A percentile compares a stretch with the other conserved stretches of the same genome.
These are phyloP conservation scores for Cheumatopsyche charites DNA, from an alignment of 1,140 invertebrate genomes.

Conservation along the genomic window DNA sequence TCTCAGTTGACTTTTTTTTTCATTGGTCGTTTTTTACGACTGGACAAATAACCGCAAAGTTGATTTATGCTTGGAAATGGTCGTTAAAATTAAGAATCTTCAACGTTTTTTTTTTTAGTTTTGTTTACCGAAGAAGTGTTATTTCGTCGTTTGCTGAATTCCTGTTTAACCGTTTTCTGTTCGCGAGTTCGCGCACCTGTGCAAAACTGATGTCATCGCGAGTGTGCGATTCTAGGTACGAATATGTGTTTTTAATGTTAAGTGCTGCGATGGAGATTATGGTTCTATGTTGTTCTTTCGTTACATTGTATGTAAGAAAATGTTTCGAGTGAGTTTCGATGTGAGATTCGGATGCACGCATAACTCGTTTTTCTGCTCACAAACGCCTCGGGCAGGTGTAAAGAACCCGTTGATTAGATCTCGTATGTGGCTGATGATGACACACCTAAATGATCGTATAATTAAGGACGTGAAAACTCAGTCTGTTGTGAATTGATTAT, in stretches of 20 bases:
- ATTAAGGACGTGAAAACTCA: slow-evolving; percentile 17
- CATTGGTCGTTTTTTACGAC: too few relatives aligned
- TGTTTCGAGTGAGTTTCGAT: neutral
- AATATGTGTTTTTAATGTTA: too few relatives aligned
- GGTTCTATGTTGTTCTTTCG: too few relatives aligned
- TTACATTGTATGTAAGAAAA: neutral
- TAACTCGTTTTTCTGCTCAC: slow-evolving; percentile 8
- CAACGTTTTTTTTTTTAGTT: too few relatives aligned
- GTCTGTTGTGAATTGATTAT: slow-evolving; percentile 14
- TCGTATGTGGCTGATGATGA: slow-evolving; percentile 13
- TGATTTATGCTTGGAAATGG: too few relatives aligned
- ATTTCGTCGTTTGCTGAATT: too few relatives aligned
- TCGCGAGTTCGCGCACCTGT: slow-evolving; percentile 1
- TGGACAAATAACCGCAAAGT: too few relatives aligned
- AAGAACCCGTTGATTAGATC: slow-evolving; percentile 20
- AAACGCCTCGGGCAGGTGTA: slow-evolving; percentile 12
- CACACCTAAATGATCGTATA: slow-evolving; percentile 16
- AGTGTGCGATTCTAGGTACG: neutral
- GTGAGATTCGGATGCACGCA: neutral
- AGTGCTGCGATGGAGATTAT: too few relatives aligned
- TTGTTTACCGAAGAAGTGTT: too few relatives aligned
- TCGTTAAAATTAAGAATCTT: too few relatives aligned
- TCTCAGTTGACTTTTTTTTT: too few relatives aligned
- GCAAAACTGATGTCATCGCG: slow-evolving; percentile 8
- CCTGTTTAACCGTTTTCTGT: too few relatives aligned